Base-by-base conservation (phyloP, 2,797 vertebrate genomes). In the Sylvilagus floridanus region DNA sequence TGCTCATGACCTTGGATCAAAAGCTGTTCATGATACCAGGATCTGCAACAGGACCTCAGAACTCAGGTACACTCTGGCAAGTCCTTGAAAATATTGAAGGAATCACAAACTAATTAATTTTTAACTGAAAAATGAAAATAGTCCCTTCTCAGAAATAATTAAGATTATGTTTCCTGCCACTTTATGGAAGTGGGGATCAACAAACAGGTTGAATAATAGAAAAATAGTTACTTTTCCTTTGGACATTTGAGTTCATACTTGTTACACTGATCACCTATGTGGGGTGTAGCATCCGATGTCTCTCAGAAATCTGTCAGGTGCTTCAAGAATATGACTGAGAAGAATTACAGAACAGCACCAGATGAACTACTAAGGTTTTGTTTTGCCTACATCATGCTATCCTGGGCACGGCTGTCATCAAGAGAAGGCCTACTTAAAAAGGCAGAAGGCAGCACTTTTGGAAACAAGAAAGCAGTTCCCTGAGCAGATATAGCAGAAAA, bases 401-500 rank as follows among this genome's bases (percentile, higher is more conserved):
- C 65, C 50, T 57, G 21, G 66, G 75, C 68, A 92, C 14, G 89
- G 60, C 57, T 54, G 4, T 96, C 66, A 94, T 62, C 50, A 50
- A 94, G 72, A n/a, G 66, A 94, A 82, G 68, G 22, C 42, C 76
- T 92, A 14, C 86, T 97, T 60, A 60, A 92, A 95, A 88, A 96
- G 94, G 77, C 93, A 97, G 78, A 96, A 63, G 69, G 84, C 37
- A 22, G 95, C 97, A 50, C 79, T 98, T 52, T 72, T 47, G 35
- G 94, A 95, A 90, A 94, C 60, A 63, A 79, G 75, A 83, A 96
- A 96, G 50, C 78, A 97, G 89, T 95, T 88, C 75, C 91, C 96
- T 81, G 32, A 54, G 24, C 83, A 89, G 57, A 77, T 54, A 17
- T 84, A 77, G 68, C 95, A 95, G 88, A 96, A 42, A 37, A 96